Evolutionary conservation across 2,113 vertebrate species (phyloP).

Genomic region (Pimephales promelas): DNA sequence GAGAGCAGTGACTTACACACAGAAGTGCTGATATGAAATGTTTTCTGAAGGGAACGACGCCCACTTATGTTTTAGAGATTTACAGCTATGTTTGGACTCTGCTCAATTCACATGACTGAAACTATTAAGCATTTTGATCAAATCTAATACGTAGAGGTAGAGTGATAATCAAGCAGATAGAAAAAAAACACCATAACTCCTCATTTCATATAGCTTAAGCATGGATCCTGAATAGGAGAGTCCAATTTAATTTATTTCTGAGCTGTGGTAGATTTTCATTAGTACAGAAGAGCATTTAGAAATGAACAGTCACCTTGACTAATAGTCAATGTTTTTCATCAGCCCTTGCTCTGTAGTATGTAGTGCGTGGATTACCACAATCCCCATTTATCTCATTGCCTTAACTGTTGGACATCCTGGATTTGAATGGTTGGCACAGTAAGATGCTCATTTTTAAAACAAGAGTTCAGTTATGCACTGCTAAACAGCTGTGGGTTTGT

Average conservation of each 20-base stretch:
- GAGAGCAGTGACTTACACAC: not conserved
- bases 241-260: slow-evolving; percentile 7
- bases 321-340: slow-evolving; percentile 49
- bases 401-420: slow-evolving; percentile 44
- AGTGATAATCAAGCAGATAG: not conserved
- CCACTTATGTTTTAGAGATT: slow-evolving; percentile 15
- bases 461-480: not conserved
- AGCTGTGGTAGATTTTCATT: not conserved
- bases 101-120: not conserved
- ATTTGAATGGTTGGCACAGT: slow-evolving; percentile 11
- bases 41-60: slow-evolving; percentile 7
- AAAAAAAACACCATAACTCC: not conserved
- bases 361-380: slow-evolving; percentile 58
- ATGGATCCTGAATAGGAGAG: not conserved
- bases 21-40: slow-evolving; percentile 25
- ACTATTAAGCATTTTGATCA: slow-evolving; percentile 15
- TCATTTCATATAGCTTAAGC: slow-evolving; percentile 3
- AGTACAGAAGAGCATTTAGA: slow-evolving; percentile 31
- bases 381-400: slow-evolving; percentile 60
- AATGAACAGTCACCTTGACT: slow-evolving; percentile 10
- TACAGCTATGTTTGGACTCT: not conserved
- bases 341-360: slow-evolving; percentile 57
- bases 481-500: slow-evolving; percentile 6
- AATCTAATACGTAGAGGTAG: not conserved
- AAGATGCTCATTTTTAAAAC: slow-evolving; percentile 20